Base-by-base conservation (phyloP, 1,140 invertebrate species). In the Euura saliciscinereae region DNA sequence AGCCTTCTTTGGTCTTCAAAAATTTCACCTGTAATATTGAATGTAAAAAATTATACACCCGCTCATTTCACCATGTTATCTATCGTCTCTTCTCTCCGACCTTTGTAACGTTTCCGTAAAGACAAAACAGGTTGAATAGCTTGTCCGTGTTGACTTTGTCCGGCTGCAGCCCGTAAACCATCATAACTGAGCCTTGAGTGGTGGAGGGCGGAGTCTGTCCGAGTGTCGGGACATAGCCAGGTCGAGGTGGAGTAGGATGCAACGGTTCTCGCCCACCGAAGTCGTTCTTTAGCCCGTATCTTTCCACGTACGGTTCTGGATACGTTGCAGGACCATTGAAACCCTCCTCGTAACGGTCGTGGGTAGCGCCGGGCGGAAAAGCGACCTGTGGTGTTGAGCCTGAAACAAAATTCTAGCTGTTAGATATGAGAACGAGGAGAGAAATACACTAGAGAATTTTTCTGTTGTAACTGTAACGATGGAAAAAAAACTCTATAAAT, bases 91-190 rank as follows among this genome's bases (percentile, higher is more conserved):
- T 69, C 69, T 45, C 68, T 43, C 13, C 3, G 88, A 99, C 97
- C 91, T 97, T 93, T 69, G 97, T 93, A 75, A 99, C 97, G 86
- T 99, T 99, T 74, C 98, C 98, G 87, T 99, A 99, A 51, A 99
- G 91, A 88, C 98, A 99, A 87, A 99, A 97, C 71, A 99, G 89
- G 89, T 99, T 99, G 91, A 99, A 99, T n/a, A 99, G 90, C 82
- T 94, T 93, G 86, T 99, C 97, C 75, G 96, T 95, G 88, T 99
- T 99, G 83, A 98, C 95, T 83, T 96, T 96, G 76, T 96, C 92
- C 66, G 93, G 92, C 83, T 97, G 96, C 13, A 99, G 89, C 43
- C 98, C 98, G 88, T 99, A 99, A 44, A 99, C 96, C 98, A 99
- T 99, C 89, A 99, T 93, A 66, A 99, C 97, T 66, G 94, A 93